A percentile compares a stretch with the other conserved stretches of the same genome.
phyloP scores from a whole-genome alignment of 2,113 vertebrate genomes.

The Verasper variegatus region DNA sequence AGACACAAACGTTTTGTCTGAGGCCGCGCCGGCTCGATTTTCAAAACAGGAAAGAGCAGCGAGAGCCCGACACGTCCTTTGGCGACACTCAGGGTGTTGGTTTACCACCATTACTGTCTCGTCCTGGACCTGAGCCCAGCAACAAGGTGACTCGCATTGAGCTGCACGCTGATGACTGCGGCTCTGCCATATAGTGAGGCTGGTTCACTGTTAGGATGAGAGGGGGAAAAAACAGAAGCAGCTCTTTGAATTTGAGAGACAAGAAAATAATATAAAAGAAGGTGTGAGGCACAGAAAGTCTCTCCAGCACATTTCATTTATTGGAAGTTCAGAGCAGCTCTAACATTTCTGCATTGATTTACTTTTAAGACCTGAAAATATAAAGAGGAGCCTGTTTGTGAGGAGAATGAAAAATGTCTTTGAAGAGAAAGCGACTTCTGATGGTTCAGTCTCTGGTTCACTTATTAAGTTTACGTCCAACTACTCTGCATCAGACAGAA shows the following conservation, averaged over 20 bases:
- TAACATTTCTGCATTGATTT: constrained; percentile 5
- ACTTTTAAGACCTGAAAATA: background rate
- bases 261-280: background rate
- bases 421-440: background rate
- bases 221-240: background rate
- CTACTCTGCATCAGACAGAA: too few relatives aligned
- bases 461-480: too few relatives aligned
- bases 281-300: background rate
- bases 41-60: constrained; percentile 46
- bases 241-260: background rate
- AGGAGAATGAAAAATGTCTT: background rate
- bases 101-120: constrained; percentile 61
- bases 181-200: constrained; percentile 35
- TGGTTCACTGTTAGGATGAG: constrained; percentile 12
- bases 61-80: constrained; percentile 42
- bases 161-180: constrained; percentile 47
- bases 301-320: background rate
- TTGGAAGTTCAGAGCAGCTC: background rate
- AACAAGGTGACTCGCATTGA: constrained; percentile 68
- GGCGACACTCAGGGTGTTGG: constrained; percentile 57
- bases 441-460: too few relatives aligned
- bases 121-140: constrained; percentile 61
- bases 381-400: background rate
- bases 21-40: constrained; percentile 35
- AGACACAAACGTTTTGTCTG: constrained; percentile 20